Base-by-base conservation (phyloP, 1,140 invertebrate genomes). In the Apis cerana region DNA sequence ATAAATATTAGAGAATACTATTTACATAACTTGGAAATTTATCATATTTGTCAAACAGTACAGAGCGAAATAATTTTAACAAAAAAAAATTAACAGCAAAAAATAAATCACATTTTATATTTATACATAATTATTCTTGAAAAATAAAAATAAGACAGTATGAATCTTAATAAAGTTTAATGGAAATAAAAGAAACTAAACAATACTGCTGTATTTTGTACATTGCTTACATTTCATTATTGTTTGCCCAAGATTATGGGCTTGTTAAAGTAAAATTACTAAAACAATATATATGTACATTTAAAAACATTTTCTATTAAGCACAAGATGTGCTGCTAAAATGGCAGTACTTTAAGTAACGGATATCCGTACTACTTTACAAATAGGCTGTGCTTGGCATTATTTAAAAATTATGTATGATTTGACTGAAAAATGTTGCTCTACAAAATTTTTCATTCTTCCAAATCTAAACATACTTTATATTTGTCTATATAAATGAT, bases 351-450 rank as follows among this genome's bases (percentile, higher is more conserved):
- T 85, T 81, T 80, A 74, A 69, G 59, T 75, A 82, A 64, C 43
- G 59, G 43, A 75, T 62, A 75, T 85, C 58, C 75, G 72, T 64
- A 56, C 62, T 82, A 79, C 21, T 85, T 88, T 74, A 80, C 52
- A 87, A 87, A 72, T 62, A 17, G 80, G 61, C 50, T 85, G 58
- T 82, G 43, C 58, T 67, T 54, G 43, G 70, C 17, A 72, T 76
- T 85, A 58, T 70, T 82, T 64, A 76, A 74, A 43, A 82, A 78
- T 82, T 33, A 80, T 72, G 33, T 75, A 68, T 83, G 58, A 82
- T 19, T 56, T 78, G 52, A 64, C 56, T 83, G 62, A 89, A 81
- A 87, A 88, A 89, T 82, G 65, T 89, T 87, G 80, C 82, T 79
- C 81, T 89, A 87, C 68, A 62, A 75, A 79, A 62, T 59, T 80